Conservation (phyloP, 23 tunicate species). For the Halocynthia aurantium region DNA sequence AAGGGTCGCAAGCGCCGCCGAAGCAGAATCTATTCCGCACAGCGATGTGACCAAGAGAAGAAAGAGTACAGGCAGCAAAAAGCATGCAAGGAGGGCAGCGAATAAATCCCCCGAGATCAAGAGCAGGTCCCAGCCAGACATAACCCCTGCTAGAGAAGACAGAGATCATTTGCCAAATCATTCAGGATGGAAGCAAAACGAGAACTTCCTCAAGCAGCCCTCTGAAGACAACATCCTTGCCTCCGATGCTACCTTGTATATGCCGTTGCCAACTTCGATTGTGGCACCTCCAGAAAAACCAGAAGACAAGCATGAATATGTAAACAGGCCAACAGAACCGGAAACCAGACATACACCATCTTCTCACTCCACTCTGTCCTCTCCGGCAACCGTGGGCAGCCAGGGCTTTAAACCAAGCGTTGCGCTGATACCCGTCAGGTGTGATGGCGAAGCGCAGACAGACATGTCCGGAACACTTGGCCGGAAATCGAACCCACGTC, state of each 20-base stretch:
- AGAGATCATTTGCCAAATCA: too few relatives aligned
- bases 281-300: slow-evolving; percentile 1
- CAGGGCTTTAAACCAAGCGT: neutral
- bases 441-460: slow-evolving; percentile 57
- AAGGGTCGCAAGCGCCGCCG: too few relatives aligned
- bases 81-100: too few relatives aligned
- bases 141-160: too few relatives aligned
- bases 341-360: slow-evolving; percentile 16
- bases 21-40: too few relatives aligned
- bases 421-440: neutral
- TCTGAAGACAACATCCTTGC: slow-evolving; percentile 26
- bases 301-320: neutral
- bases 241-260: slow-evolving; percentile 24
- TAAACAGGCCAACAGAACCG: too few relatives aligned
- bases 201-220: neutral
- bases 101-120: too few relatives aligned
- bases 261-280: slow-evolving; percentile 25
- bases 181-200: too few relatives aligned
- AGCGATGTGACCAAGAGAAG: too few relatives aligned
- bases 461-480: slow-evolving; percentile 53
- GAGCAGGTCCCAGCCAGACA: too few relatives aligned
- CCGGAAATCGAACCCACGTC: neutral
- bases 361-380: neutral
- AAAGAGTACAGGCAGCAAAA: too few relatives aligned
- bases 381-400: neutral